phyloP scores from a whole-genome alignment of 2,797 vertebrate species.

The Bucorvus abyssinicus region DNA sequence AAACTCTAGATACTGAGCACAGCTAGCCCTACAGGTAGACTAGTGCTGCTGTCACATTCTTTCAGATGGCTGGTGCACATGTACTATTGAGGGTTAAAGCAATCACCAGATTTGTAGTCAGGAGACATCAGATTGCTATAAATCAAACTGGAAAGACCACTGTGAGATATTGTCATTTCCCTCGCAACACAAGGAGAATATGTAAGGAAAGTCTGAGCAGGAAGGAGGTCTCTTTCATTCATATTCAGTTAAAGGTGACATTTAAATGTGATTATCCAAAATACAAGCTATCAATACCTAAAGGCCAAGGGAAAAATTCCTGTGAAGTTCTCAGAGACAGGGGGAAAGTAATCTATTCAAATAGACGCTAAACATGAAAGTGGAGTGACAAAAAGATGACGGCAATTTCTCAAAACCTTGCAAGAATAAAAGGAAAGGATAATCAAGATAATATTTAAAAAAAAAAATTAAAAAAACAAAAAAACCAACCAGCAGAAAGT shows the following conservation, averaged over 20 bases:
- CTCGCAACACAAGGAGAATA: neutral
- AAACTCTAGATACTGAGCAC: neutral
- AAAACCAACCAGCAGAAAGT: neutral
- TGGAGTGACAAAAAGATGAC: neutral
- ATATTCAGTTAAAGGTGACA: constrained; percentile 9
- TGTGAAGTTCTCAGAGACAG: neutral
- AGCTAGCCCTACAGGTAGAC: neutral
- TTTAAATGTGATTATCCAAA: constrained; percentile 15
- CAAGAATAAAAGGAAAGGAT: neutral
- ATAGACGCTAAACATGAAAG: neutral
- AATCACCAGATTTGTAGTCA: neutral
- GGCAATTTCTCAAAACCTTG: neutral
- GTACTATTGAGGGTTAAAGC: neutral
- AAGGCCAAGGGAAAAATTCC: neutral
- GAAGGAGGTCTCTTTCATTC: neutral
- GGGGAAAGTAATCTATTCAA: neutral
- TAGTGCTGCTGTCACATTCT: neutral
- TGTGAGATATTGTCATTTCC: neutral
- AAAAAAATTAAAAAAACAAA: neutral
- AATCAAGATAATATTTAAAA: neutral
- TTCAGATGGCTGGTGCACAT: neutral
- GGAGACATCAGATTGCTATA: neutral
- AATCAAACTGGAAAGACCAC: neutral
- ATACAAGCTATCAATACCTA: neutral
- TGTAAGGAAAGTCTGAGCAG: neutral